phyloP scores from a whole-genome alignment of 2,888 invertebrate genomes.

The Megastigmus dorsalis region DNA sequence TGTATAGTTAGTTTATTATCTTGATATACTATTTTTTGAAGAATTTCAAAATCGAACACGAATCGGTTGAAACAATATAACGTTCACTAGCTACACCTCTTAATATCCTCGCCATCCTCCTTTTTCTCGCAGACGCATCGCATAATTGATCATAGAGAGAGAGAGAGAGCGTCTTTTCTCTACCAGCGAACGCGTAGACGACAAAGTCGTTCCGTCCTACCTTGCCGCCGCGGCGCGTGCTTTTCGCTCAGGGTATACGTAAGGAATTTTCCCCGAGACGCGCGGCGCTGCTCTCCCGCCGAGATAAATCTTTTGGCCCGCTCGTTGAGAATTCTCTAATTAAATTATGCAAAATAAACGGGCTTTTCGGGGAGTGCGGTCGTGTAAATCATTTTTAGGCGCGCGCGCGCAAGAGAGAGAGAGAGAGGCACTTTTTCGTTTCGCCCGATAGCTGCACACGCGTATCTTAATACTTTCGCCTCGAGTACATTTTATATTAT shows the following conservation, averaged over 20 bases:
- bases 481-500: too few species aligned
- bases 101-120: too few species aligned
- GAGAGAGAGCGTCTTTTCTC: constrained; percentile 43
- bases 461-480: too few species aligned
- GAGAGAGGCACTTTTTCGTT: too few species aligned
- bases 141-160: constrained; percentile 69
- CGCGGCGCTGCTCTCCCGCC: neutral
- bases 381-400: constrained; percentile 52
- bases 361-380: constrained; percentile 49
- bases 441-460: too few species aligned
- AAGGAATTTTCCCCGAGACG: constrained; percentile 52
- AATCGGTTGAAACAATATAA: too few species aligned
- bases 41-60: too few species aligned
- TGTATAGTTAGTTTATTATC: too few species aligned
- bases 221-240: neutral
- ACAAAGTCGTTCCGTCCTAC: constrained; percentile 23
- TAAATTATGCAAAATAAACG: constrained; percentile 57
- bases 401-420: constrained; percentile 1
- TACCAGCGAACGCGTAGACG: constrained; percentile 15
- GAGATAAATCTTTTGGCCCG: constrained; percentile 52
- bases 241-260: too few species aligned
- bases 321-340: constrained; percentile 54
- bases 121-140: constrained; percentile 37
- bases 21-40: too few species aligned
- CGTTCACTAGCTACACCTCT: too few species aligned